Conservation (phyloP, 2,888 invertebrate genomes). For the Metopia argyrocephala region DNA sequence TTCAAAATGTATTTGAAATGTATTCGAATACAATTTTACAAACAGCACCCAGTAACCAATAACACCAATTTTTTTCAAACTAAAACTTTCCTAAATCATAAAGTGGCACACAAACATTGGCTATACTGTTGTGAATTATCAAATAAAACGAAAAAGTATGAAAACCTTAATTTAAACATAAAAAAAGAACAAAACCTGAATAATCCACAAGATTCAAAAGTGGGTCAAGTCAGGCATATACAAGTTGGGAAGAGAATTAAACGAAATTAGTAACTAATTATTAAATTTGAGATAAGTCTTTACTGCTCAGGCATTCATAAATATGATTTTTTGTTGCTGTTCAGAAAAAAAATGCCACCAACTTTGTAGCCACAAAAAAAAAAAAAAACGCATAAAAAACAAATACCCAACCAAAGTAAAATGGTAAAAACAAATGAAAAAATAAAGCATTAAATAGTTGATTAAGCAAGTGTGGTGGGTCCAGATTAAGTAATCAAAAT, state of each 20-base stretch:
- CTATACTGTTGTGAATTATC: not conserved
- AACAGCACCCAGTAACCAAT: no score
- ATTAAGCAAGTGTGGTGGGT: not conserved
- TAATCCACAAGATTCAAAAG: constrained; percentile 12
- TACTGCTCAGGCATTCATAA: constrained; percentile 14
- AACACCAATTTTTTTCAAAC: no score
- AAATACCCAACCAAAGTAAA: not conserved
- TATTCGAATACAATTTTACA: no score
- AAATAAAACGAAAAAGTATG: constrained; percentile 13
- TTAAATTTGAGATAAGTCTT: constrained; percentile 29
- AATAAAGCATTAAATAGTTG: constrained; percentile 29
- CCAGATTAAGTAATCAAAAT: no score
- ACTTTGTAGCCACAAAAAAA: not conserved
- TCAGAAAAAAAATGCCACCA: not conserved
- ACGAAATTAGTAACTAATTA: constrained; percentile 42
- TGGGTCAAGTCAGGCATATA: constrained; percentile 38
- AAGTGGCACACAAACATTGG: not conserved
- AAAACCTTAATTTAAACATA: constrained; percentile 6
- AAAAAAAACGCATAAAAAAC: not conserved
- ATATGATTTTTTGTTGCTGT: not conserved
- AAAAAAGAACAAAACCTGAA: constrained; percentile 12
- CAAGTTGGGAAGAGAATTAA: constrained; percentile 31
- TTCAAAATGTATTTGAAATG: no score
- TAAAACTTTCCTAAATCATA: constrained; percentile 41
- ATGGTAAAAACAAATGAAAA: not conserved